Evolutionary conservation across 2,113 vertebrate genomes (phyloP).

Genomic region (Sialia sialis): DNA sequence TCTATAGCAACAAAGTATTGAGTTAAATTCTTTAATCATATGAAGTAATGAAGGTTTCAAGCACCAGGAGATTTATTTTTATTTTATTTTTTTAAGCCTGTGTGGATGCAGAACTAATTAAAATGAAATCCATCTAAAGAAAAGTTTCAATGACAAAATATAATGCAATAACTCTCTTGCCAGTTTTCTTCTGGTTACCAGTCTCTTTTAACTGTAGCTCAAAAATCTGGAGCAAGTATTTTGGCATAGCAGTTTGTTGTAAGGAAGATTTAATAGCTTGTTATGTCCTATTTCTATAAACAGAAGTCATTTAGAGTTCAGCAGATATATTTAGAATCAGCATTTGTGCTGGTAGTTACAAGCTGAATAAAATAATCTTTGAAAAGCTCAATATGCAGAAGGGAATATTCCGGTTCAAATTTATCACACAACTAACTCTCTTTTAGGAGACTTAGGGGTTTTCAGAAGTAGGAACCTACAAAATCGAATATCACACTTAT

Average conservation of each 20-base stretch:
- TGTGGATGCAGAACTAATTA: background rate
- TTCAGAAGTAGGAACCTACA: background rate
- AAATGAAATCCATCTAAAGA: background rate
- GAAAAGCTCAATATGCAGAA: constrained; percentile 60
- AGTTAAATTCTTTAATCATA: background rate
- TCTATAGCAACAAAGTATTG: background rate
- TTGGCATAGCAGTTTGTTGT: constrained; percentile 70
- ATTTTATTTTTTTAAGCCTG: background rate
- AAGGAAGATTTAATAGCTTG: constrained; percentile 76
- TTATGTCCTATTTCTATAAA: constrained; percentile 77
- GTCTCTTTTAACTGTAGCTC: constrained; percentile 11
- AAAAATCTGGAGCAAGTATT: constrained; percentile 58
- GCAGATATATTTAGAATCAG: constrained; percentile 76
- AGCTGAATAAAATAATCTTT: constrained; percentile 72
- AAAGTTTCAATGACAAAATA: background rate
- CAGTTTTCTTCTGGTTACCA: background rate
- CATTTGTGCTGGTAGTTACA: constrained; percentile 68
- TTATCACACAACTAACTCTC: background rate
- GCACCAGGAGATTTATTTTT: background rate
- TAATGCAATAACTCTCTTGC: background rate
- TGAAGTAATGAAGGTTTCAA: background rate
- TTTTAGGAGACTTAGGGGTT: background rate
- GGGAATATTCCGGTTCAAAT: background rate
- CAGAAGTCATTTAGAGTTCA: constrained; percentile 79
- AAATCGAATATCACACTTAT: background rate